Base-by-base conservation (phyloP, 2,888 invertebrate genomes). In the Cerceris ruficornis region DNA sequence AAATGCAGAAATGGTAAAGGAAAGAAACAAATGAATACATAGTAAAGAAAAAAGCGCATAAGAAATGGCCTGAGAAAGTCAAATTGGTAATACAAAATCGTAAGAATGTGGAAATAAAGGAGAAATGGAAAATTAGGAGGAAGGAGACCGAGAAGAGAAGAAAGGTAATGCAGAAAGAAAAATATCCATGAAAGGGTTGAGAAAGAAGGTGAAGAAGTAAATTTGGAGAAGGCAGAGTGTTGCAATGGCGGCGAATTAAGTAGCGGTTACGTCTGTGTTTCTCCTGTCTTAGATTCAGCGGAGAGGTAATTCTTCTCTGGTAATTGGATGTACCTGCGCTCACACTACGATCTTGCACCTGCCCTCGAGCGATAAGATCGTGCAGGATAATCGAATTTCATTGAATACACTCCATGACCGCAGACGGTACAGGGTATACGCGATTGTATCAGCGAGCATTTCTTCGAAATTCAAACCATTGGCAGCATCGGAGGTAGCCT, bases 271-370 rank as follows among this genome's bases (percentile, higher is more conserved):
- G 85, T 86, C 80, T 81, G 67, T 73, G 77, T 70, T 75, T 42
- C 69, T 42, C 80, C 73, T 87, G 83, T 85, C 87, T 87, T 82
- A 77, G 83, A 77, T 77, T 79, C 77, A 66, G 43, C 80, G 67
- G 78, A 79, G 84, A 87, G 87, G 88, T 88, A 88, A 90, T 90
- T 90, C 86, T 87, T 90, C 76, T 82, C 85, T 88, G 89, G 90
- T 90, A 90, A 90, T 90, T 90, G 90, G 88, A 90, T 88, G 88
- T 87, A 85, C 75, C 72, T 71, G 71, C 67, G 71, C 61, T 70
- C 78, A 59, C 72, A 70, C 67, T 70, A 78, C 80, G 81, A 82
- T 86, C 81, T 87, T 75, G 82, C 87, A 87, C 86, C 87, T 88
- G 82, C 72, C 82, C 81, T 79, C 79, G 64, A 72, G 78, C 80